Base-by-base conservation (phyloP, 2,888 invertebrate species). In the Acrobasis repandana region DNA sequence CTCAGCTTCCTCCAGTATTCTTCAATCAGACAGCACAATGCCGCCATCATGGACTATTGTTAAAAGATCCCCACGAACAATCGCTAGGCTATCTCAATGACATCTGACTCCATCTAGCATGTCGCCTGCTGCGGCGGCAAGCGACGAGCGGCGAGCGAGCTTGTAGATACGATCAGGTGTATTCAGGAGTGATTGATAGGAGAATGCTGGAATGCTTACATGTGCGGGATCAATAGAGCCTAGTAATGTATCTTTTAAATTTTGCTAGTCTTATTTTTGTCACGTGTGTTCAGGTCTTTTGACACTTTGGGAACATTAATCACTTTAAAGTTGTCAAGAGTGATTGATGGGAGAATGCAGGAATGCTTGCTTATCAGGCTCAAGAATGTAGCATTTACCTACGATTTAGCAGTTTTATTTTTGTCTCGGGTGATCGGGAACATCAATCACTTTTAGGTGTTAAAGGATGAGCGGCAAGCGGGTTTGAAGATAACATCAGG, bases 21-120 rank as follows among this genome's bases (percentile, higher is more conserved):
- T 85, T 82, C 76, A 79, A 72, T 68, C 69, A 76, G 90, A 90
- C 90, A 90, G 84, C 80, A 91, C 90, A 91, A 91, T 89, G 83
- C 72, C 65, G 70, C 74, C 75, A 80, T 70, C 70, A 68, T 70
- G 74, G 69, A 65, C 84, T 78, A 87, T 88, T 88, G 88, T 88
- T 84, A 75, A 71, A 28, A 69, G 60, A 68, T 73, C 66, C 69
- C 68, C 67, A 62, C 63, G 64, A 79, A 82, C 85, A 83, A 86
- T 85, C 77, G 79, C 66, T 61, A 65, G 67, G 67, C 74, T 87
- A 90, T 90, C 89, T 88, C 88, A 90, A 89, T 89, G 88, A 85
- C 89, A 90, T 90, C 88, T 79, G 72, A 69, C 68, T 72, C 77
- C 79, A 76, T 83, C 80, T 78, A 75, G 68, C 74, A 75, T 74